These are phyloP conservation scores for Drosophila setosimentum DNA, from an alignment of 2,888 invertebrate species.

Conservation along the genomic window DNA sequence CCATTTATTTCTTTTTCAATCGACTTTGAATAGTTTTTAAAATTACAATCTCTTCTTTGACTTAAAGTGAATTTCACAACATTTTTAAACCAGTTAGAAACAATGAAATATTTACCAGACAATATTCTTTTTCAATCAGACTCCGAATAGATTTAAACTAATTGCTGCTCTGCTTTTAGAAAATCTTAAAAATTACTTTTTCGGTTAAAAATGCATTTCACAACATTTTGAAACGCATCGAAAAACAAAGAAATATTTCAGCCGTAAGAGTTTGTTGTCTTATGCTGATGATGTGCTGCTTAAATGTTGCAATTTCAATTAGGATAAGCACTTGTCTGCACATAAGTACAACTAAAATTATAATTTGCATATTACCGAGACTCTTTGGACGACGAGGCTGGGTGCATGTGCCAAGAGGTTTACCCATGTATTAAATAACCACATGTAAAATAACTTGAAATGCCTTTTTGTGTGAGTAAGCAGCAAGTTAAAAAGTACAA, in stretches of 20 bases:
- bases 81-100: not conserved
- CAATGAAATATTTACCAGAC: not conserved
- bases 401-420: conserved; percentile 33
- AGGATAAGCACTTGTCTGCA: conserved; percentile 12
- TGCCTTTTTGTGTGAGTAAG: conserved; percentile 34
- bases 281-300: not conserved
- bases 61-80: not conserved
- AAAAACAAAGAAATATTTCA: not conserved
- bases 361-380: conserved; percentile 48
- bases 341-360: conserved; percentile 9
- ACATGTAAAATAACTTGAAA: conserved; percentile 31
- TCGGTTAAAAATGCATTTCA: not conserved
- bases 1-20: not conserved
- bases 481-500: conserved; percentile 30
- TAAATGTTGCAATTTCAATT: conserved; percentile 5
- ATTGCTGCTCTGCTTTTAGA: not conserved
- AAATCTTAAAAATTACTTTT: not conserved
- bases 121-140: not conserved
- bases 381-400: conserved; percentile 5
- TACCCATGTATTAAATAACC: conserved; percentile 55
- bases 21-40: not conserved
- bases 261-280: not conserved
- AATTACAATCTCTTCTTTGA: not conserved
- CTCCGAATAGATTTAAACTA: not conserved
- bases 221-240: not conserved